Percentiles rank a stretch among this genome's conserved stretches.
Evolutionary conservation across 2,888 invertebrate species (phyloP).

Genomic region (Macrophya annulata): DNA sequence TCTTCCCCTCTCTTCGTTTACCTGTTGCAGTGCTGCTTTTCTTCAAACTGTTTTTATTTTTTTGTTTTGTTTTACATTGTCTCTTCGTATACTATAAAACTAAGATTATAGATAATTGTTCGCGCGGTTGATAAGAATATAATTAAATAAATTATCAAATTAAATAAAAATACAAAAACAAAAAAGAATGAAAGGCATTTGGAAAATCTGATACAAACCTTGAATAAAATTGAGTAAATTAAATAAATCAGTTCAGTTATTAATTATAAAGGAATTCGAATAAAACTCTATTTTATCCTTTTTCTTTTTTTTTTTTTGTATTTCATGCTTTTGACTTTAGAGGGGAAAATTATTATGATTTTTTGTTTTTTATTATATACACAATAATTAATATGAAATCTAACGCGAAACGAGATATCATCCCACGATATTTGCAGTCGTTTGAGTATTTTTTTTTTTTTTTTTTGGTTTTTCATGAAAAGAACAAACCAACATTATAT

Average conservation of each 20-base stretch:
- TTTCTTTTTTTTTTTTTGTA: no score
- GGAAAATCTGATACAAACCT: no score
- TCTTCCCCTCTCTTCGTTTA: neutral
- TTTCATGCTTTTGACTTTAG: no score
- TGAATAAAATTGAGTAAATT: neutral
- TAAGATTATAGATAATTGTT: neutral
- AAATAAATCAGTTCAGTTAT: neutral
- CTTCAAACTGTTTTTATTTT: neutral
- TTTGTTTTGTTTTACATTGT: neutral
- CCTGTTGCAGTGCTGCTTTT: slow-evolving; percentile 45
- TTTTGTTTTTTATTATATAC: no score
- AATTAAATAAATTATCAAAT: neutral
- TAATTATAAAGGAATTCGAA: no score
- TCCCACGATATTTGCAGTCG: neutral
- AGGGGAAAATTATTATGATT: no score
- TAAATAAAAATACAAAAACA: no score
- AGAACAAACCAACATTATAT: neutral
- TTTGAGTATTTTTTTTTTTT: neutral
- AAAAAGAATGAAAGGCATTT: neutral
- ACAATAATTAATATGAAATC: neutral
- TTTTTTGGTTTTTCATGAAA: neutral
- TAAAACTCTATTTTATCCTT: no score
- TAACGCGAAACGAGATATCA: neutral
- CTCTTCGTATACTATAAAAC: neutral
- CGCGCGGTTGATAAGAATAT: neutral